Conservation (phyloP, 2,888 invertebrate genomes). For the Teleiodes luculella region DNA sequence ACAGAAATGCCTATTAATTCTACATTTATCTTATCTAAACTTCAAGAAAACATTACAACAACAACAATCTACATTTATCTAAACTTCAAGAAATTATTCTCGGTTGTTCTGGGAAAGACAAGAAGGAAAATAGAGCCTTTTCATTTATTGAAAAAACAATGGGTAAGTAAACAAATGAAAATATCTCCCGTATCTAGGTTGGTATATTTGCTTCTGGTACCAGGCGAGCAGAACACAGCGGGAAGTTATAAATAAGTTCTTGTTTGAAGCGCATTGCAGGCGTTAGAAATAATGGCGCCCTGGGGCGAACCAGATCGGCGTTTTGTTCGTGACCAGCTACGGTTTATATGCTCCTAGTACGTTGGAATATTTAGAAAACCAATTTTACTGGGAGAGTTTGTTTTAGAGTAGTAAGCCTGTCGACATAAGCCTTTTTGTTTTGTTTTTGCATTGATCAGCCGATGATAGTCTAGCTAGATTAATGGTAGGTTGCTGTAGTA, state of each 20-base stretch:
- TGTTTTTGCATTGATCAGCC: too few species aligned
- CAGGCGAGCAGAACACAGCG: slow-evolving; percentile 24
- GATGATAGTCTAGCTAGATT: too few species aligned
- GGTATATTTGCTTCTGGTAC: slow-evolving; percentile 8
- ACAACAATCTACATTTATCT: too few species aligned
- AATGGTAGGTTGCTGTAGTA: too few species aligned
- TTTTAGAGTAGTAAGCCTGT: too few species aligned
- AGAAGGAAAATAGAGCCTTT: neutral
- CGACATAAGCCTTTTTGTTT: too few species aligned
- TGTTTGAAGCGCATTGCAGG: slow-evolving; percentile 53
- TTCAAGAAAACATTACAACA: too few species aligned
- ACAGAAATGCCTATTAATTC: too few species aligned
- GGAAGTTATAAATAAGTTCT: slow-evolving; percentile 63
- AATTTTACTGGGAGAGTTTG: too few species aligned
- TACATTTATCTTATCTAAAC: too few species aligned
- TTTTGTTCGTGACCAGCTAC: slow-evolving; percentile 7
- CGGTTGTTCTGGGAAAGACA: too few species aligned
- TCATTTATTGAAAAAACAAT: neutral
- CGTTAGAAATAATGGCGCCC: slow-evolving; percentile 47
- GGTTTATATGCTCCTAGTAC: neutral
- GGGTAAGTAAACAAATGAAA: neutral
- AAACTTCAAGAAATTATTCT: too few species aligned
- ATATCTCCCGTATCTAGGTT: neutral
- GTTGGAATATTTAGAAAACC: neutral
- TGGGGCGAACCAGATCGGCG: slow-evolving; percentile 39